Conservation (phyloP, 2,797 vertebrate genomes). For the Okamejei kenojei region DNA sequence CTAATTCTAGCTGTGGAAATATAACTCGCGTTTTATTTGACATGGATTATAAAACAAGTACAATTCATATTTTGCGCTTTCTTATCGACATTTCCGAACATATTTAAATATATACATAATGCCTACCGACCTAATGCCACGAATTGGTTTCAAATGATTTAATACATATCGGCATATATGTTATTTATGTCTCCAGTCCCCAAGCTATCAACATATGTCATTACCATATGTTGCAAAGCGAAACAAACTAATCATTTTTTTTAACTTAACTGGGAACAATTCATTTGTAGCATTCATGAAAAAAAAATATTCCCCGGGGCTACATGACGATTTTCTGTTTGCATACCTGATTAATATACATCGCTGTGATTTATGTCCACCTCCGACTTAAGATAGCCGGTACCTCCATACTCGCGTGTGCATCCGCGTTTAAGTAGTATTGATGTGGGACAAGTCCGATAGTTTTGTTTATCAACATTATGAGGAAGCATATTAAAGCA, state of each 20-base stretch:
- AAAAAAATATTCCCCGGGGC: neutral
- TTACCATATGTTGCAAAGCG: neutral
- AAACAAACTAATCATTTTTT: conserved; percentile 1
- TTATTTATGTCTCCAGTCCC: neutral
- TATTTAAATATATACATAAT: neutral
- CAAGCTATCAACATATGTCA: neutral
- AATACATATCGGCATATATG: neutral
- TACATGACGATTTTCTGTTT: neutral
- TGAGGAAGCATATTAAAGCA: neutral
- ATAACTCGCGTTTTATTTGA: neutral
- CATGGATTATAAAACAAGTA: neutral
- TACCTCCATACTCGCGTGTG: neutral
- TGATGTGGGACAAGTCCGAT: neutral
- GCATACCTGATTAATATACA: neutral
- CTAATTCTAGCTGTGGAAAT: neutral
- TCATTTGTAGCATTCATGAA: neutral
- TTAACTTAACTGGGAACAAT: neutral
- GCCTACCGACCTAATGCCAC: neutral
- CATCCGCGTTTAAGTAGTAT: neutral
- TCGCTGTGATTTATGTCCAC: neutral
- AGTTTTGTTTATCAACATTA: conserved; percentile 3
- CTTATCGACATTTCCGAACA: neutral
- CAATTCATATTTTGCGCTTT: neutral
- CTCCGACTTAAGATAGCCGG: neutral
- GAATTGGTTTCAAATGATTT: neutral